These are phyloP conservation scores for Drosophila simulans DNA, from an alignment of 1,140 invertebrate species.

Conservation along the genomic window DNA sequence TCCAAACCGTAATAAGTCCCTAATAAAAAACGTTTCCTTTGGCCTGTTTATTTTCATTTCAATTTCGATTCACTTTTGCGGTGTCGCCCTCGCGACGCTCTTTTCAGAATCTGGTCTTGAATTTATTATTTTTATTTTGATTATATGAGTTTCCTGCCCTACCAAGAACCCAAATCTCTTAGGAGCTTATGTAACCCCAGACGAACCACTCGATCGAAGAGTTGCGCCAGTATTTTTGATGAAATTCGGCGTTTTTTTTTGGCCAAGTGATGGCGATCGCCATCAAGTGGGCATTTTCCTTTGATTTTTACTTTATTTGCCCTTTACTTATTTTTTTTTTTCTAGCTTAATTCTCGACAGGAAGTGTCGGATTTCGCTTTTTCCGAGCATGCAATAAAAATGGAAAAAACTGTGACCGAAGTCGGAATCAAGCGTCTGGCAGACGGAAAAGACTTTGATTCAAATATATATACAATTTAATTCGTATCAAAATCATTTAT, in stretches of 20 bases:
- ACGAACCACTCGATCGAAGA: constrained; percentile 31
- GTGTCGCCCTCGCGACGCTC: neutral
- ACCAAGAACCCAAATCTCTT: constrained; percentile 38
- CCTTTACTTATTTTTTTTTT: constrained; percentile 59
- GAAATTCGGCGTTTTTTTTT: constrained; percentile 46
- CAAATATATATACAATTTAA: neutral
- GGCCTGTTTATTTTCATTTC: constrained; percentile 65
- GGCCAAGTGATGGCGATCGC: constrained; percentile 15
- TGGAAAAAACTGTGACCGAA: constrained; percentile 9
- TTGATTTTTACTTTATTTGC: constrained; percentile 40
- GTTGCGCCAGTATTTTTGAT: constrained; percentile 69
- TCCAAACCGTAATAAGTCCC: constrained; percentile 24
- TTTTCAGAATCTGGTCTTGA: constrained; percentile 24
- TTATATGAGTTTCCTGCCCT: constrained; percentile 68
- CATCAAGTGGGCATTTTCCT: constrained; percentile 70
- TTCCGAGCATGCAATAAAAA: constrained; percentile 51
- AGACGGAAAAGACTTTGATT: neutral
- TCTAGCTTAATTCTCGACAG: constrained; percentile 49
- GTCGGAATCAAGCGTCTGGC: neutral
- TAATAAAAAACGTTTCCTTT: constrained; percentile 26
- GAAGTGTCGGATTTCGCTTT: constrained; percentile 68
- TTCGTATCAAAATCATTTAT: neutral
- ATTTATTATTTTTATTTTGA: constrained; percentile 32
- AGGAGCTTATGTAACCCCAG: constrained; percentile 64
- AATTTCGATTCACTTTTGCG: constrained; percentile 7